Evolutionary conservation across 2,888 invertebrate genomes (phyloP).

Genomic region (Ceratothoa steindachneri): DNA sequence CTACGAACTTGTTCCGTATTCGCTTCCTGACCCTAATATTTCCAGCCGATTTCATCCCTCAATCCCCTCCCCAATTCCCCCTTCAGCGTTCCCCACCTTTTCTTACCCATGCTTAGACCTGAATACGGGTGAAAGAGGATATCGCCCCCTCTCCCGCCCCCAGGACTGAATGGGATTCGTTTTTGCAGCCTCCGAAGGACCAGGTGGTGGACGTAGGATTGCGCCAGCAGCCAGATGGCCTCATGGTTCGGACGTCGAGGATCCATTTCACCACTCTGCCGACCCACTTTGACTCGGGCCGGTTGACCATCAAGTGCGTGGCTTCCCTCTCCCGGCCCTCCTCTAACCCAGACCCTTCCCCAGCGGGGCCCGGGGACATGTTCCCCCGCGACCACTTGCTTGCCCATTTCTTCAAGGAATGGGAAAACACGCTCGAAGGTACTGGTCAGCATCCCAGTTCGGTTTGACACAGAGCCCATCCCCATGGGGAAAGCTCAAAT

Average conservation of each 20-base stretch:
- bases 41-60: no score
- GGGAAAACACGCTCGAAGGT: conserved; percentile 3
- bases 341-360: not conserved
- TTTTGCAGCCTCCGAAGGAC: conserved; percentile 28
- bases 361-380: not conserved
- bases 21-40: no score
- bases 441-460: not conserved
- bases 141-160: no score
- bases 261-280: conserved; percentile 23
- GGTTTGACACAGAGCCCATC: no score
- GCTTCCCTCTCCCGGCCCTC: conserved; percentile 21
- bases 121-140: no score
- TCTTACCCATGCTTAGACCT: no score
- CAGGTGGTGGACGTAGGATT: conserved; percentile 19
- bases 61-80: no score
- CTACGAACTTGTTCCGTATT: no score
- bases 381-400: not conserved
- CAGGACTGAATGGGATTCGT: no score
- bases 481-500: no score
- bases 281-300: conserved; percentile 27
- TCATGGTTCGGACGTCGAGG: conserved; percentile 26
- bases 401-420: conserved; percentile 2
- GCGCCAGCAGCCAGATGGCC: conserved; percentile 25
- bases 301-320: conserved; percentile 32
- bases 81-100: no score